Evolutionary conservation across 2,797 vertebrate species (phyloP), one percentile per base, ranked within the genome.

Genomic region (Pelochelys cantorii): DNA sequence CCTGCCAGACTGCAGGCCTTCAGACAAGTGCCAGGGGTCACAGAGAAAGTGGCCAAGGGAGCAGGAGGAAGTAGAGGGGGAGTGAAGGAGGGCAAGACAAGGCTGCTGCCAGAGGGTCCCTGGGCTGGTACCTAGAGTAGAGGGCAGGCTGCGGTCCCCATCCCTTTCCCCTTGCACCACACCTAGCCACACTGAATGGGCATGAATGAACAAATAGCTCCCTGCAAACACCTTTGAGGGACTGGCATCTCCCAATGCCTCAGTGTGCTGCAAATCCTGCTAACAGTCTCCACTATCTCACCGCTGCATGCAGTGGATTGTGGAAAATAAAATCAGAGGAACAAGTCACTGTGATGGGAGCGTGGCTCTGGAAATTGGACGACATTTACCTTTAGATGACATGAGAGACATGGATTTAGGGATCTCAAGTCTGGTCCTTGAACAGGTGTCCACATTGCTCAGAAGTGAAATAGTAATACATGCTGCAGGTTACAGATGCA

Each of bases 291-390:
- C 11, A 52, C 48, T 78, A 2, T 52, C 84, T 74, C 0, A 1
- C 48, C 31, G 52, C 84, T 85, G 86, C 60, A 80, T 42, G 31
- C 5, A 31, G 27, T 34, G 22, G 42, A 79, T 56, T 85, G 68
- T 85, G 23, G 60, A 48, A 79, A 84, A 62, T 0, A 59, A 92
- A 81, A 27, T 65, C 65, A 71, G 86, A 94, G 42, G 59, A 77
- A 60, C 60, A 48, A 37, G 53, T 86, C 79, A 31, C n/a, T 52
- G 2, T 78, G 80, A 74, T 57, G 17, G 75, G 55, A 77, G 48
- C 7, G 14, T 74, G 34, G 34, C 34, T 42, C 34, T 37, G 22
- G 42, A 42, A 42, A 74, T 74, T 22, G 42, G 31, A 68, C 34
- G 15, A 62, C 59, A 5, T 68, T n/a, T 68, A 15, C 29, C 37